These are phyloP conservation scores for Porites australiensis DNA, from an alignment of 64 coral and sea anemone species.

Conservation along the genomic window DNA sequence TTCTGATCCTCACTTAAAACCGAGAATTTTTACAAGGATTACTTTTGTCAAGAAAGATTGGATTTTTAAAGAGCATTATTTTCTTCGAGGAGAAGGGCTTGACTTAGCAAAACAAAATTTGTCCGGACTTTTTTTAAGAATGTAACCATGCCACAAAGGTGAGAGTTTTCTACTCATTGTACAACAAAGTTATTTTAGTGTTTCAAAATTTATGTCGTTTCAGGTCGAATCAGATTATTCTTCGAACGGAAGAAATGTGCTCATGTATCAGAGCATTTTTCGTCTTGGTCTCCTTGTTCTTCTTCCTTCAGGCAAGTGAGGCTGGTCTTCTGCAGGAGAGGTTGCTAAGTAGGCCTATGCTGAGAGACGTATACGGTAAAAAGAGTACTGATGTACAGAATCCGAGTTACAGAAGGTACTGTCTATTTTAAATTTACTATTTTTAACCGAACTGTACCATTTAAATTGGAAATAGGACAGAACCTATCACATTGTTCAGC, in stretches of 20 bases:
- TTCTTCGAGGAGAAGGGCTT: no score
- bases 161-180: no score
- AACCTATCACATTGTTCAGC: no score
- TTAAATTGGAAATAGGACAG: neutral
- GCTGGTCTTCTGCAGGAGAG: neutral
- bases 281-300: constrained; percentile 2
- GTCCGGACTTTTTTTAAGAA: no score
- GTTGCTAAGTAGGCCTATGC: constrained; percentile 10
- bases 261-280: neutral
- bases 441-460: neutral
- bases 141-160: no score
- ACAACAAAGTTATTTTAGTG: no score
- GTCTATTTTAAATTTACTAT: neutral
- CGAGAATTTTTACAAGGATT: no score
- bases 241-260: neutral
- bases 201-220: neutral
- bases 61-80: no score
- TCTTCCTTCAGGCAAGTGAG: neutral
- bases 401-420: neutral
- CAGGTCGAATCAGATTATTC: neutral
- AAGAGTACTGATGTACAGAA: neutral
- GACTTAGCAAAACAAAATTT: no score
- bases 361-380: neutral
- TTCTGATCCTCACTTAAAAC: no score
- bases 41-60: no score